A percentile compares a stretch with the other conserved stretches of the same genome.
These are phyloP conservation scores for Rhinichthys osculus DNA, from an alignment of 2,797 vertebrate species.

Conservation along the genomic window DNA sequence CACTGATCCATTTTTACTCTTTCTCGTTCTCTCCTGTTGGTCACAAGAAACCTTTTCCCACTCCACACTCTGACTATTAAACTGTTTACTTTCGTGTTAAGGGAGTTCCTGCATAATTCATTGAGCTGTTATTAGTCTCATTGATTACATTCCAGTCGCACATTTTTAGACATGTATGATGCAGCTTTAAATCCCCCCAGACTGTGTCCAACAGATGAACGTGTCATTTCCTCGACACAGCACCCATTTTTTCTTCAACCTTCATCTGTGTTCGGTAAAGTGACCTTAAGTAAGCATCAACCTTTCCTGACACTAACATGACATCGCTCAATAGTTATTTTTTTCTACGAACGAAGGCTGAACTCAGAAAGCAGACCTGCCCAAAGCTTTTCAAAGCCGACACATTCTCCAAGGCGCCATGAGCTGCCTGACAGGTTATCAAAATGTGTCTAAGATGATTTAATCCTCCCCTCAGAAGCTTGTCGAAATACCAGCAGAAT, in stretches of 20 bases:
- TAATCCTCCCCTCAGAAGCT: conserved; percentile 55
- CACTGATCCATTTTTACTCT: conserved; percentile 53
- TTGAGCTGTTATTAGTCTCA: conserved; percentile 39
- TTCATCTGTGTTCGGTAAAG: conserved; percentile 60
- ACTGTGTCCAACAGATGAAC: conserved; percentile 46
- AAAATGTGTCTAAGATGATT: conserved; percentile 63
- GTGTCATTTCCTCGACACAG: conserved; percentile 45
- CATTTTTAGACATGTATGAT: conserved; percentile 33
- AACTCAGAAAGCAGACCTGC: conserved; percentile 44
- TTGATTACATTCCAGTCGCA: conserved; percentile 38
- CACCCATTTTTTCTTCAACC: conserved; percentile 36
- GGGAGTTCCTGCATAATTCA: conserved; percentile 49
- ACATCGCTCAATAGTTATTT: conserved; percentile 48
- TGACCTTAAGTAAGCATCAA: conserved; percentile 56
- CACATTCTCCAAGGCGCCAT: conserved; percentile 51
- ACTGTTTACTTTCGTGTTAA: conserved; percentile 41
- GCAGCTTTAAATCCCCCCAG: not conserved
- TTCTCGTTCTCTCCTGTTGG: conserved; percentile 39
- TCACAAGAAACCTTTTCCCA: conserved; percentile 29
- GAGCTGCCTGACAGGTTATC: conserved; percentile 63
- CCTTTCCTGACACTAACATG: conserved; percentile 61
- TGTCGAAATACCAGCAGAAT: conserved; percentile 55
- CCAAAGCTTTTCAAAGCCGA: conserved; percentile 56
- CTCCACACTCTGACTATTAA: conserved; percentile 26
- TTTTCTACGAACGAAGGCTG: conserved; percentile 37